Conservation (phyloP, 2,797 vertebrate genomes). For the Tadarida brasiliensis region DNA sequence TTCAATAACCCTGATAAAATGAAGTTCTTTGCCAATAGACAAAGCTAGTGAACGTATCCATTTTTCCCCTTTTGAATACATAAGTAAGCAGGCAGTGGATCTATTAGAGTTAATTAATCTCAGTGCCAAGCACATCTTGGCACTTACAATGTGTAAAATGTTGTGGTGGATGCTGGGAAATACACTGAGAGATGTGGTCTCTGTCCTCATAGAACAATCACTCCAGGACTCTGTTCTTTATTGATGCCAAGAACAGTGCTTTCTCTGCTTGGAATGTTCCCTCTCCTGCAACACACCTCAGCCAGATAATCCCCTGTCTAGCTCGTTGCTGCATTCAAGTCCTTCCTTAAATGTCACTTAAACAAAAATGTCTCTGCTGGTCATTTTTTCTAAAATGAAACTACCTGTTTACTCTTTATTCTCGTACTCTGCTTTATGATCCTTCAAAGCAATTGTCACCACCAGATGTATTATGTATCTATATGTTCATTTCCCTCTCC, state of each 20-base stretch:
- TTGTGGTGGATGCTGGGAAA: background rate
- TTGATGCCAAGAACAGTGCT: background rate
- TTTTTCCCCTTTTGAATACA: constrained; percentile 16
- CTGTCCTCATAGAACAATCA: background rate
- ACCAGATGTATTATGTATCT: background rate
- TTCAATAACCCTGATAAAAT: constrained; percentile 4
- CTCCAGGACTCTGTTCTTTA: background rate
- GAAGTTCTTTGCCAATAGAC: background rate
- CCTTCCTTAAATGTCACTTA: background rate
- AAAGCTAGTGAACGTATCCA: background rate
- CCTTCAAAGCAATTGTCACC: background rate
- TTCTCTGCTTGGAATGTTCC: background rate
- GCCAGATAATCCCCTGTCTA: background rate
- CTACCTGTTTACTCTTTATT: background rate
- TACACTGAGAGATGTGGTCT: background rate
- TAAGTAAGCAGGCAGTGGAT: background rate
- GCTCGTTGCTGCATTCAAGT: background rate
- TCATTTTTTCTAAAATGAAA: background rate
- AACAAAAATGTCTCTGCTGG: background rate
- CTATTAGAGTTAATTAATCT: background rate
- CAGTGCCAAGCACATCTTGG: background rate
- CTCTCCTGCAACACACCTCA: background rate
- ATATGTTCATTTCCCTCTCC: background rate
- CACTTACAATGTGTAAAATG: background rate
- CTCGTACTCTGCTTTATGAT: background rate